Conservation (phyloP, 1,140 invertebrate genomes). For the Papilio dardanus region DNA sequence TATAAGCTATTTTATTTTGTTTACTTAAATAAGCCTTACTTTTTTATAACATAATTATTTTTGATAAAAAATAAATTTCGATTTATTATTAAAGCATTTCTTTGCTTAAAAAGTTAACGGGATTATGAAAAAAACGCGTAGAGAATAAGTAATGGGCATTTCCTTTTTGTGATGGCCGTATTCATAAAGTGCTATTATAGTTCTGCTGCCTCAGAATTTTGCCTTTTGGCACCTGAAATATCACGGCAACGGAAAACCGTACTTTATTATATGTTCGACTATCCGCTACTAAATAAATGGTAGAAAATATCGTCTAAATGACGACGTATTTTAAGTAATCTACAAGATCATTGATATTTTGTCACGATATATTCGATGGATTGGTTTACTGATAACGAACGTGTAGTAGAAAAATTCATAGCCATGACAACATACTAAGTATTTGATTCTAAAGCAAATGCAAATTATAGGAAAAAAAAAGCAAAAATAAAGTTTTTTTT, state of each 20-base stretch:
- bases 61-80: too few species aligned
- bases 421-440: too few species aligned
- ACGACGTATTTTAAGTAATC: not conserved
- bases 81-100: too few species aligned
- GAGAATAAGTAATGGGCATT: not conserved
- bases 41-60: too few species aligned
- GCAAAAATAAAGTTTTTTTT: too few species aligned
- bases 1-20: too few species aligned
- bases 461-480: too few species aligned
- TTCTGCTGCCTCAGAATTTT: not conserved
- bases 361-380: not conserved
- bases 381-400: not conserved
- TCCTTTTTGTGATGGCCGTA: slow-evolving; percentile 7
- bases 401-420: not conserved
- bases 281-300: not conserved
- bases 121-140: not conserved
- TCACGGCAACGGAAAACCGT: not conserved
- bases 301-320: not conserved
- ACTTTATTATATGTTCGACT: not conserved
- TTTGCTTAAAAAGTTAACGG: too few species aligned
- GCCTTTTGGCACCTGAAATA: slow-evolving; percentile 10
- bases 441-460: too few species aligned
- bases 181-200: not conserved
- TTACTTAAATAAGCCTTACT: too few species aligned
- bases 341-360: not conserved